A percentile compares a stretch with the other conserved stretches of the same genome.
Conservation (phyloP, 2,113 vertebrate species). For the Spheniscus mendiculus region DNA sequence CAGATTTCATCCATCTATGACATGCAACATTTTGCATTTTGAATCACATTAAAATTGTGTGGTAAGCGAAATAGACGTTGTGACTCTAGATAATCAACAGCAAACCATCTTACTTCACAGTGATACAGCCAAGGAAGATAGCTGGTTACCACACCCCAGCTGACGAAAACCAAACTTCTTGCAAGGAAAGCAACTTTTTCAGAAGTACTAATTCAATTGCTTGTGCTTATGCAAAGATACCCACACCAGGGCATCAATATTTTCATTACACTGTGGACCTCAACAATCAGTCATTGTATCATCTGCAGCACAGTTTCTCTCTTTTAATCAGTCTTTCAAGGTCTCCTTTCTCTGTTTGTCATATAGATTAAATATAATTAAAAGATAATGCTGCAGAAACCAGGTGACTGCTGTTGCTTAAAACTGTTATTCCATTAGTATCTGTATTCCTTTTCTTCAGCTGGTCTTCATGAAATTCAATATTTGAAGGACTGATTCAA, state of each 20-base stretch:
- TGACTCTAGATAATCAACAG: not conserved
- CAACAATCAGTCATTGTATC: not conserved
- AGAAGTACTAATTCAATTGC: not conserved
- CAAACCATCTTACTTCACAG: not conserved
- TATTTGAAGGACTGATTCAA: not conserved
- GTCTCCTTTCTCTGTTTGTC: constrained; percentile 1
- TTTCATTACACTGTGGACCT: not conserved
- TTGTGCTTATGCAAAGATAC: not conserved
- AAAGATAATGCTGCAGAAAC: constrained; percentile 28
- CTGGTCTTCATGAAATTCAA: not conserved
- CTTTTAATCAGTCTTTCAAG: not conserved
- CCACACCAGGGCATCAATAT: not conserved
- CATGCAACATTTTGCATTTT: not conserved
- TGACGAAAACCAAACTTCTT: not conserved
- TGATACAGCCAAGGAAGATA: not conserved
- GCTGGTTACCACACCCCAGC: not conserved
- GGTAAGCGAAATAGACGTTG: not conserved
- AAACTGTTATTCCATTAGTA: not conserved
- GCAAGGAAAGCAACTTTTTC: not conserved
- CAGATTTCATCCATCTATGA: not conserved
- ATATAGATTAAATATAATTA: constrained; percentile 23
- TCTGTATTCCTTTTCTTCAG: not conserved
- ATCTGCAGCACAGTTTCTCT: not conserved
- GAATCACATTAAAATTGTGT: not conserved
- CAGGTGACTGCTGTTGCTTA: not conserved